phyloP scores from a whole-genome alignment of 2,797 vertebrate species.

The Ctenosaura bakeri region DNA sequence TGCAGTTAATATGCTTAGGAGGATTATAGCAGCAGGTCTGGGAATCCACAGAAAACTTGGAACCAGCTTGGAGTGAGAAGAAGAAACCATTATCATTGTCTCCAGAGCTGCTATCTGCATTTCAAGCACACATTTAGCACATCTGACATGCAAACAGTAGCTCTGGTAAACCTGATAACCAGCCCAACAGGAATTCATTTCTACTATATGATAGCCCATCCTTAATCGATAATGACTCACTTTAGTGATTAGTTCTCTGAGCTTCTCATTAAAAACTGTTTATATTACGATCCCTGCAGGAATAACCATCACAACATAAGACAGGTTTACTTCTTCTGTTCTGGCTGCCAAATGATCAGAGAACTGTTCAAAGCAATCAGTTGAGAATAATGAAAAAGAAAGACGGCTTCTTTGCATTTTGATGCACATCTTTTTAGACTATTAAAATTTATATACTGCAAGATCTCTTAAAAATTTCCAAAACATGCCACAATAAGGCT shows the following conservation, averaged over 20 bases:
- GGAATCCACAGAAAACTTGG: too few species aligned
- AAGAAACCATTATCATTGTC: not conserved
- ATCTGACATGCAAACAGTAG: not conserved
- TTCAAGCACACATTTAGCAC: not conserved
- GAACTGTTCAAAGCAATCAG: not conserved
- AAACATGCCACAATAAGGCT: not conserved
- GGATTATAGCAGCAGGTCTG: not conserved
- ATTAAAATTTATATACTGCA: not conserved
- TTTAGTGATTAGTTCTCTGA: slow-evolving; percentile 5
- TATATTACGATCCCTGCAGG: not conserved
- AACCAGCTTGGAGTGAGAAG: not conserved
- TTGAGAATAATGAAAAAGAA: not conserved
- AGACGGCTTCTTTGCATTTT: not conserved
- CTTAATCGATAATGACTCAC: not conserved
- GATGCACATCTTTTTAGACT: not conserved
- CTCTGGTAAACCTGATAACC: not conserved
- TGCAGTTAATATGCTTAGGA: not conserved
- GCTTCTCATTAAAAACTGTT: not conserved
- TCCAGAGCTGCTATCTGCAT: not conserved
- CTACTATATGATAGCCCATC: not conserved
- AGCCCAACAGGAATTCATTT: not conserved
- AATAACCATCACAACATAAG: not conserved
- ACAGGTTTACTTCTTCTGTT: not conserved
- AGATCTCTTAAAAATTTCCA: not conserved
- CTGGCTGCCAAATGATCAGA: not conserved